These are phyloP conservation scores for Microctonus brassicae DNA, from an alignment of 2,888 invertebrate genomes.

Conservation along the genomic window DNA sequence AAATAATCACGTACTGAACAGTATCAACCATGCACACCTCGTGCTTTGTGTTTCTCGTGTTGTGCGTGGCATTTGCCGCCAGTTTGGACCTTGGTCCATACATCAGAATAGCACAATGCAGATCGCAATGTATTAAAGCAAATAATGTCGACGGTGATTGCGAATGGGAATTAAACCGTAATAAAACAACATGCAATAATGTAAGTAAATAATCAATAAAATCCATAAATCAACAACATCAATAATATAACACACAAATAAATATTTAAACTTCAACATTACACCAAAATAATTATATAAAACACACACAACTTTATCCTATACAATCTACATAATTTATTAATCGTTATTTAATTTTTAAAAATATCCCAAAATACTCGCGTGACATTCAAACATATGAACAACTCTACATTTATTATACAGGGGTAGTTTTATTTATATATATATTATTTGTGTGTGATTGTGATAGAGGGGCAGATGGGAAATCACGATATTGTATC, in stretches of 20 bases:
- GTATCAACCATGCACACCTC: constrained; percentile 42
- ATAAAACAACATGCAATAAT: constrained; percentile 58
- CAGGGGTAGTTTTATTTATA: constrained; percentile 40
- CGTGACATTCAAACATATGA: no score
- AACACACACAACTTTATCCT: no score
- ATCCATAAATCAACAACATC: no score
- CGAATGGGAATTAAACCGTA: constrained; percentile 58
- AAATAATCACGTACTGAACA: neutral
- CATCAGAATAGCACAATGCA: constrained; percentile 64
- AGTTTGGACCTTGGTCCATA: constrained; percentile 64
- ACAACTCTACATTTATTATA: no score
- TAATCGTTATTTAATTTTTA: no score
- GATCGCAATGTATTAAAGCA: constrained; percentile 62
- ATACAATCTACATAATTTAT: no score
- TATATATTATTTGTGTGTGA: no score
- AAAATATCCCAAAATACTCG: no score
- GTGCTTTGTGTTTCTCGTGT: constrained; percentile 50
- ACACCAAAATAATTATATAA: no score
- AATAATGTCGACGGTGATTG: constrained; percentile 61
- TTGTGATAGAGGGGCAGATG: constrained; percentile 59
- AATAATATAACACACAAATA: no score
- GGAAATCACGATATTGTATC: constrained; percentile 59
- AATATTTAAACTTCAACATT: no score
- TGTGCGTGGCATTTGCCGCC: constrained; percentile 51
- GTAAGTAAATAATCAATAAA: constrained; percentile 54